phyloP scores from a whole-genome alignment of 2,113 vertebrate species.

The Percopsis transmontana region DNA sequence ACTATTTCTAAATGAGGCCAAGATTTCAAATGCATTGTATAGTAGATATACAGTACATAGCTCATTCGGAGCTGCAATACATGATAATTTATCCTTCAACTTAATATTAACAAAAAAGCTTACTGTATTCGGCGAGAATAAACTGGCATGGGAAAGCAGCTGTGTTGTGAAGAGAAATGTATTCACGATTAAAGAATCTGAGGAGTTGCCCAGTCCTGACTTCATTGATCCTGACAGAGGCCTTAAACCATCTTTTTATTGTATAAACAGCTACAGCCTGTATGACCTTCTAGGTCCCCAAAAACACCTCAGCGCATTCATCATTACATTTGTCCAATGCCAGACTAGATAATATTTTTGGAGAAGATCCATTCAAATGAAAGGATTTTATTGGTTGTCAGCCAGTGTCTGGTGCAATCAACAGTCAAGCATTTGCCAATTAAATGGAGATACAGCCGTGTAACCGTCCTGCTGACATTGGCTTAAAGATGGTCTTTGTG shows the following conservation, averaged over 20 bases:
- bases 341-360: neutral
- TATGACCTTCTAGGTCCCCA: conserved; percentile 27
- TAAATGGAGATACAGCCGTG: neutral
- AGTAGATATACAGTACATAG: neutral
- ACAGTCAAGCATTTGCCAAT: neutral
- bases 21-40: conserved; percentile 1
- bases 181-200: neutral
- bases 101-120: too few species aligned
- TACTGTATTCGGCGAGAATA: too few species aligned
- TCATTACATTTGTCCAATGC: neutral
- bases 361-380: neutral
- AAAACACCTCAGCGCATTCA: conserved; percentile 31
- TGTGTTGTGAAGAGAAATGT: neutral
- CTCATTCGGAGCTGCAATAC: neutral
- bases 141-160: neutral
- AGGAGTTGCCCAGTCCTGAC: conserved; percentile 21
- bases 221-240: conserved; percentile 56
- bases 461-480: neutral
- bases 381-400: too few species aligned
- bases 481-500: conserved; percentile 15
- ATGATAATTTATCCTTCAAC: neutral
- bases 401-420: neutral
- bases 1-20: neutral
- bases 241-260: conserved; percentile 38
- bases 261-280: conserved; percentile 19